Percentiles rank a stretch among this genome's conserved stretches.
These are phyloP conservation scores for Ceyx margarethae DNA, from an alignment of 2,113 vertebrate species.

Conservation along the genomic window DNA sequence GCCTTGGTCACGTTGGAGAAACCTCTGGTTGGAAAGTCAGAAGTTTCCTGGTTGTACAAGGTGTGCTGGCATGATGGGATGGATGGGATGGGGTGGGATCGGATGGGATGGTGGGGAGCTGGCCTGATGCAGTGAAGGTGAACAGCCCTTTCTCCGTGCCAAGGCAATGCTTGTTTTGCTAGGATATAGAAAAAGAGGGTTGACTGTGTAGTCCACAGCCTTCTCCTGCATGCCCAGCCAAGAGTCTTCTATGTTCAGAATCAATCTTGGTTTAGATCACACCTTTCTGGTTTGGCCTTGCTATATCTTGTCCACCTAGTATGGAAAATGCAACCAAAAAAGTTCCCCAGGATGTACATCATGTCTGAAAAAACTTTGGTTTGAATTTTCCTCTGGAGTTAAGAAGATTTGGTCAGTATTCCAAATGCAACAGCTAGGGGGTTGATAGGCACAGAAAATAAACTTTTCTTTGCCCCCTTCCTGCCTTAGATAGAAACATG, in stretches of 20 bases:
- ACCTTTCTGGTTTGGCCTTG: background rate
- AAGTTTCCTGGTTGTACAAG: background rate
- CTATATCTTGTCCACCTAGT: background rate
- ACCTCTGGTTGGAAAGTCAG: background rate
- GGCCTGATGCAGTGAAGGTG: background rate
- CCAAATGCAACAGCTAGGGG: background rate
- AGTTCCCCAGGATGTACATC: background rate
- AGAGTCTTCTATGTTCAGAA: background rate
- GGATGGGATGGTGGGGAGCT: background rate
- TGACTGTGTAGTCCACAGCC: background rate
- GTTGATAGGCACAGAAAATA: background rate
- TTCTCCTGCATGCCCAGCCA: background rate
- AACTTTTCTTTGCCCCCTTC: background rate
- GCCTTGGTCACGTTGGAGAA: background rate
- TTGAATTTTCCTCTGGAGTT: background rate
- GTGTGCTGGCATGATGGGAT: background rate
- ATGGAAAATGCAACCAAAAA: background rate
- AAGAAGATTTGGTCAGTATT: background rate
- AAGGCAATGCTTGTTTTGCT: background rate
- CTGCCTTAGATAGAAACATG: background rate
- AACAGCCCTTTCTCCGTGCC: background rate
- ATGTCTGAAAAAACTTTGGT: background rate
- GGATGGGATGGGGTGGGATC: background rate
- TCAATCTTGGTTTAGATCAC: background rate
- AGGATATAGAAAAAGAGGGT: background rate